phyloP scores from a whole-genome alignment of 2,113 vertebrate species.

The Xiphophorus hellerii region DNA sequence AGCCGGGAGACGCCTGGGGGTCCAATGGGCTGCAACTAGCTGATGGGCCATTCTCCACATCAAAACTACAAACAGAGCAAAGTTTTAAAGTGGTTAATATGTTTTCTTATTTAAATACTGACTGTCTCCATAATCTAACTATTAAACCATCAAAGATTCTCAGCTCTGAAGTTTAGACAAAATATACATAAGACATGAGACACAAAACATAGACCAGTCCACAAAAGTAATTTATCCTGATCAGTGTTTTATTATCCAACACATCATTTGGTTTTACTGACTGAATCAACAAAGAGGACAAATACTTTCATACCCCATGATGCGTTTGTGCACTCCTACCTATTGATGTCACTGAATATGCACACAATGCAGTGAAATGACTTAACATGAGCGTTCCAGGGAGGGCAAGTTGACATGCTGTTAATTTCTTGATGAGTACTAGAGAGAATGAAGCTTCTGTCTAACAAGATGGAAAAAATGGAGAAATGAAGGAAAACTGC shows the following conservation, averaged over 20 bases:
- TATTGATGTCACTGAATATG: neutral
- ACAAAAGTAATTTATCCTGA: neutral
- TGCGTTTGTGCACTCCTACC: constrained; percentile 1
- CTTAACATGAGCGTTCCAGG: constrained; percentile 9
- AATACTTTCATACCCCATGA: constrained; percentile 16
- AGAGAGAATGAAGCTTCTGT: constrained; percentile 2
- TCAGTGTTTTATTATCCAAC: neutral
- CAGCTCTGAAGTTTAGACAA: neutral
- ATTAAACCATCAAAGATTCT: neutral
- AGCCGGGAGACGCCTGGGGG: constrained; percentile 91
- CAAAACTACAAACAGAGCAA: constrained; percentile 86
- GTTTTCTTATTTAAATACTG: neutral
- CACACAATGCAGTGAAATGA: neutral
- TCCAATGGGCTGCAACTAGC: constrained; percentile 95
- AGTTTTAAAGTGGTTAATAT: neutral
- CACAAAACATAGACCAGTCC: neutral
- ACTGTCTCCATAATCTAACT: too few species aligned
- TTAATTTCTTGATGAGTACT: constrained; percentile 22
- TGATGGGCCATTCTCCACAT: constrained; percentile 97
- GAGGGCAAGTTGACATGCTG: constrained; percentile 45
- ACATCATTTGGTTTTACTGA: neutral
- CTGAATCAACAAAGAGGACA: neutral
- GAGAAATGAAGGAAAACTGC: neutral
- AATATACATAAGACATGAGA: neutral
- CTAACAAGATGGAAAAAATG: neutral